phyloP scores from a whole-genome alignment of 2,888 invertebrate genomes.

The Sepiola atlantica region DNA sequence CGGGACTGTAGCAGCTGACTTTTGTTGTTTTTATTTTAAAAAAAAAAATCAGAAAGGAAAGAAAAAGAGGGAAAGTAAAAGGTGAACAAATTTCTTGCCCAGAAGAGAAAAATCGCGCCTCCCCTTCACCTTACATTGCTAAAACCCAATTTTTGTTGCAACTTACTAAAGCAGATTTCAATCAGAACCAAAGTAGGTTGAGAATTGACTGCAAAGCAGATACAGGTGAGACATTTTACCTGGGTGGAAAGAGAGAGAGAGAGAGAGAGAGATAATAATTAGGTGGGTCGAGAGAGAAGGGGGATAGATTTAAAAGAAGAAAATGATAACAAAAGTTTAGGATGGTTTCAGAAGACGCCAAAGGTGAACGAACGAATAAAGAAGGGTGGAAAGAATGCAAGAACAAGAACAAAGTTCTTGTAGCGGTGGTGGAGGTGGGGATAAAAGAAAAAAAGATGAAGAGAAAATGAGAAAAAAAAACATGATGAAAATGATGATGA shows the following conservation, averaged over 20 bases:
- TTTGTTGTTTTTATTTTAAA: neutral
- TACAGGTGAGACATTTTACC: constrained; percentile 32
- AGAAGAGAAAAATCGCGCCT: neutral
- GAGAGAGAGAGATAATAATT: neutral
- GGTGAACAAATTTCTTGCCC: neutral
- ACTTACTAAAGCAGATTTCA: neutral
- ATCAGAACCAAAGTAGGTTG: neutral
- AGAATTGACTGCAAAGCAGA: neutral
- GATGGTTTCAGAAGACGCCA: neutral
- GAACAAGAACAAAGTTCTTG: too few species aligned
- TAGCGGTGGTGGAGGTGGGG: neutral
- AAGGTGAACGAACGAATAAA: too few species aligned
- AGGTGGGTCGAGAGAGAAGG: too few species aligned
- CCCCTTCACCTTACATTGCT: neutral
- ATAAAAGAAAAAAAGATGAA: too few species aligned
- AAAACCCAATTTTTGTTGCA: neutral
- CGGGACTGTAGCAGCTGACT: neutral
- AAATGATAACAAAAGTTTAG: neutral
- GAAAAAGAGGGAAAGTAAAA: too few species aligned
- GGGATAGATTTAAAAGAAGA: neutral
- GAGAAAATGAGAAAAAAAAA: neutral
- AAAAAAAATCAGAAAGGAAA: neutral
- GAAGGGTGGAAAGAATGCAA: too few species aligned
- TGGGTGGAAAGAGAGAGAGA: neutral
- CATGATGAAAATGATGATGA: neutral